A percentile compares a stretch with the other conserved stretches of the same genome.
These are phyloP conservation scores for Chorisops tibialis DNA, from an alignment of 2,888 invertebrate genomes.

Conservation along the genomic window DNA sequence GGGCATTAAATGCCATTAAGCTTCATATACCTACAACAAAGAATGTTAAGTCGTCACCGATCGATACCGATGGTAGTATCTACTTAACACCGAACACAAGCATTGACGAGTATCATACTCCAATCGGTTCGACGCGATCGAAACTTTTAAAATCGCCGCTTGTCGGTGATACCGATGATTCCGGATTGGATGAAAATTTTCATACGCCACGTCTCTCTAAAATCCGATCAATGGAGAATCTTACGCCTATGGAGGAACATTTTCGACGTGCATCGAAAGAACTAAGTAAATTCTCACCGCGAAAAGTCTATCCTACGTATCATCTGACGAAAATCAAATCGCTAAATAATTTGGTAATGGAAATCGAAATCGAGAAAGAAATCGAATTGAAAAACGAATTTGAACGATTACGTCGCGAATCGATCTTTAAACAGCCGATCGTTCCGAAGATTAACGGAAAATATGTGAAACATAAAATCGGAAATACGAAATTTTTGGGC, in stretches of 20 bases:
- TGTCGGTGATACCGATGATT: slow-evolving; percentile 43
- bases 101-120: slow-evolving; percentile 48
- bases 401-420: slow-evolving; percentile 40
- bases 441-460: slow-evolving; percentile 39
- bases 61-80: slow-evolving; percentile 39
- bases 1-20: slow-evolving; percentile 49
- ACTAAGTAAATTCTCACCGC: slow-evolving; percentile 48
- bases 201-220: slow-evolving; percentile 49
- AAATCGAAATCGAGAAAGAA: slow-evolving; percentile 43
- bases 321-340: slow-evolving; percentile 49
- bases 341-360: slow-evolving; percentile 47
- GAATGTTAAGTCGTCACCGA: slow-evolving; percentile 30
- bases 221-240: slow-evolving; percentile 52
- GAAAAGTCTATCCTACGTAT: slow-evolving; percentile 44
- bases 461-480: slow-evolving; percentile 48
- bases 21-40: slow-evolving; percentile 45
- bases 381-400: slow-evolving; percentile 45
- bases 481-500: slow-evolving; percentile 52
- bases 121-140: slow-evolving; percentile 44
- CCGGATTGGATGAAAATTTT: slow-evolving; percentile 49
- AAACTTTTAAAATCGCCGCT: slow-evolving; percentile 34
- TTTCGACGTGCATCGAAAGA: slow-evolving; percentile 49
- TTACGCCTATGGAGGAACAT: slow-evolving; percentile 50
- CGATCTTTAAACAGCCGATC: slow-evolving; percentile 27
- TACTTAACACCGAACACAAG: slow-evolving; percentile 49